These are phyloP conservation scores for Nerophis lumbriciformis DNA, from an alignment of 2,113 vertebrate genomes.

Conservation along the genomic window DNA sequence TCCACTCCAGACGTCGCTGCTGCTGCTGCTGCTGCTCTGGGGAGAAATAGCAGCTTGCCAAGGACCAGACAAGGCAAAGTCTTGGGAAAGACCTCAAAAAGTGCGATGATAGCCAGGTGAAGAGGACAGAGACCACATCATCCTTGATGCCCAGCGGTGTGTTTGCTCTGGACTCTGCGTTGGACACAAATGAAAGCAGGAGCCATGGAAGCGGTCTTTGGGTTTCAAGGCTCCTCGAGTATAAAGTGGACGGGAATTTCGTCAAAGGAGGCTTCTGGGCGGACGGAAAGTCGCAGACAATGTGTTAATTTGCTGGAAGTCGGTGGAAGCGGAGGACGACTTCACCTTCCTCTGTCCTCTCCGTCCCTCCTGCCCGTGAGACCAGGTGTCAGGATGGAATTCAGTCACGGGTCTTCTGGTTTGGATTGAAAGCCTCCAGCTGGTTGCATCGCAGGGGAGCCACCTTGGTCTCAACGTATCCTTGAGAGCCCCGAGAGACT, in stretches of 20 bases:
- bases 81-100: slow-evolving; percentile 10
- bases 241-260: slow-evolving; percentile 37
- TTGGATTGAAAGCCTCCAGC: slow-evolving; percentile 32
- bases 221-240: slow-evolving; percentile 34
- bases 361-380: slow-evolving; percentile 5
- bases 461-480: slow-evolving; percentile 25
- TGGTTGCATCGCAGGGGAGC: slow-evolving; percentile 7
- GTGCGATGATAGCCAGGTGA: slow-evolving; percentile 14
- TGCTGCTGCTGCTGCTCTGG: slow-evolving; percentile 31
- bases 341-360: slow-evolving; percentile 12
- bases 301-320: neutral
- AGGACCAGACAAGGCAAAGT: slow-evolving; percentile 36
- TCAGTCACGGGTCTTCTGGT: slow-evolving; percentile 6
- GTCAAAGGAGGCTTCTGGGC: slow-evolving; percentile 20
- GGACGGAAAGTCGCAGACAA: neutral
- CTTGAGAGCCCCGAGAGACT: slow-evolving; percentile 25
- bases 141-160: slow-evolving; percentile 12
- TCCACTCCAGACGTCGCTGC: slow-evolving; percentile 44
- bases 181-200: slow-evolving; percentile 26
- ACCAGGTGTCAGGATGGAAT: slow-evolving; percentile 13
- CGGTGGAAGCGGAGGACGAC: neutral
- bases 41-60: slow-evolving; percentile 27
- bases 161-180: slow-evolving; percentile 27
- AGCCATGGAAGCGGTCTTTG: slow-evolving; percentile 47
- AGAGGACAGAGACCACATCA: slow-evolving; percentile 15